Conservation (phyloP, 2,113 vertebrate species). For the Oryzias melastigma region DNA sequence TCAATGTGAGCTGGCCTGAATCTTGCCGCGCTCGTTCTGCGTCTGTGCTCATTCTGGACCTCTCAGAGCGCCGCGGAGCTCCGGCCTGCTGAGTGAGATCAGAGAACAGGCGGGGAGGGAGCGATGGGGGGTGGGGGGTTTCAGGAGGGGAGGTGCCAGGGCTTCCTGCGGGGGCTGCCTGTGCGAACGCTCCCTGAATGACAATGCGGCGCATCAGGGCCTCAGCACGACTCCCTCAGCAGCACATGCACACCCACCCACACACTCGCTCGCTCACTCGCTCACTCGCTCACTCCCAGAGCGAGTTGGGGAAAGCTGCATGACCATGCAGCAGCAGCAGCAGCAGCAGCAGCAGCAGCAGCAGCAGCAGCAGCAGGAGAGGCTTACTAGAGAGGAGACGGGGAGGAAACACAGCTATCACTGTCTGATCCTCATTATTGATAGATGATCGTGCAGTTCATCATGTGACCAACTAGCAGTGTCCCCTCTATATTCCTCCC, state of each 20-base stretch:
- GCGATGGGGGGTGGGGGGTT: conserved; percentile 1
- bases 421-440: conserved; percentile 11
- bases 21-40: conserved; percentile 18
- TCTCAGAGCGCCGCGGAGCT: conserved; percentile 41
- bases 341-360: too few relatives aligned
- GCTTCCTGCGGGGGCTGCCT: conserved; percentile 75
- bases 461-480: conserved; percentile 12
- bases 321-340: conserved; percentile 22
- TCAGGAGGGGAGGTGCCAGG: conserved; percentile 60
- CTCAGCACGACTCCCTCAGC: conserved; percentile 61
- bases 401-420: neutral
- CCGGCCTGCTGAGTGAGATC: conserved; percentile 61
- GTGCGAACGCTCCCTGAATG: conserved; percentile 71
- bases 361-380: conserved; percentile 3
- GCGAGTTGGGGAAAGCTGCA: conserved; percentile 33
- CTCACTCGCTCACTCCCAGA: conserved; percentile 19
- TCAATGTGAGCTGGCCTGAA: conserved; percentile 6
- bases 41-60: conserved; percentile 6
- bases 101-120: conserved; percentile 30
- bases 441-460: conserved; percentile 17
- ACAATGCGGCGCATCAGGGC: conserved; percentile 67
- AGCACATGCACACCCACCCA: conserved; percentile 28
- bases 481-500: too few relatives aligned
- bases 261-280: conserved; percentile 27
- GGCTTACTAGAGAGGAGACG: neutral